phyloP scores from a whole-genome alignment of 1,140 invertebrate genomes.

The Probaryconus sp. region DNA sequence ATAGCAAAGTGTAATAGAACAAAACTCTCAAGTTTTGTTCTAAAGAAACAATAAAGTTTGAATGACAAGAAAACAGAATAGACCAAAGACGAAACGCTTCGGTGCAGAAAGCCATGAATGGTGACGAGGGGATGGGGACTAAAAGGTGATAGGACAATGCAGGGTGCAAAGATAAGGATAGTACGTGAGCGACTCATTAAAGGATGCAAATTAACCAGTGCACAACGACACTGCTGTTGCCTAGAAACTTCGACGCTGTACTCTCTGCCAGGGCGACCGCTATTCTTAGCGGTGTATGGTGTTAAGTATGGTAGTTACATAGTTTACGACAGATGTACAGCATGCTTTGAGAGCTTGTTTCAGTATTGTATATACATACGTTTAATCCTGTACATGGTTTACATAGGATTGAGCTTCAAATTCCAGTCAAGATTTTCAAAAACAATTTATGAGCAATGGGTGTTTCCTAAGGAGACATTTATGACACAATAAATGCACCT shows the following conservation, averaged over 20 bases:
- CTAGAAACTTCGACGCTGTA: slow-evolving; percentile 66
- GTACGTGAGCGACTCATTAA: slow-evolving; percentile 76
- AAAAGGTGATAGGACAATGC: slow-evolving; percentile 28
- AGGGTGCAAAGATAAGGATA: slow-evolving; percentile 71
- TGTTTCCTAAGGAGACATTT: too few species aligned
- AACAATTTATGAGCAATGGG: slow-evolving; percentile 26
- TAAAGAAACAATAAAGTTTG: slow-evolving; percentile 49
- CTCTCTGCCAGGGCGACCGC: slow-evolving; percentile 46
- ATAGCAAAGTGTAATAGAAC: slow-evolving; percentile 19
- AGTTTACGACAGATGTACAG: slow-evolving; percentile 63
- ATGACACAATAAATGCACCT: too few species aligned
- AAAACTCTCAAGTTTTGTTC: too few species aligned
- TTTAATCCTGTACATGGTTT: slow-evolving; percentile 12
- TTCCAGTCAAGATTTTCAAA: slow-evolving; percentile 9
- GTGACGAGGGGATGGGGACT: slow-evolving; percentile 10
- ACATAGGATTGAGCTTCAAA: neutral
- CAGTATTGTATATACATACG: slow-evolving; percentile 39
- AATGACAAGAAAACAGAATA: slow-evolving; percentile 69
- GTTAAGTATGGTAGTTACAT: slow-evolving; percentile 54
- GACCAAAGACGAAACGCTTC: slow-evolving; percentile 45
- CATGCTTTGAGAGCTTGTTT: slow-evolving; percentile 63
- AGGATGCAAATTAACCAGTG: slow-evolving; percentile 76
- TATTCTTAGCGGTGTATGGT: slow-evolving; percentile 38
- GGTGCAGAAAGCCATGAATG: slow-evolving; percentile 26
- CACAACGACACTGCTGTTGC: slow-evolving; percentile 59